These are phyloP conservation scores for Blastomussa wellsi DNA, from an alignment of 92 coral and sea anemone species.

Conservation along the genomic window DNA sequence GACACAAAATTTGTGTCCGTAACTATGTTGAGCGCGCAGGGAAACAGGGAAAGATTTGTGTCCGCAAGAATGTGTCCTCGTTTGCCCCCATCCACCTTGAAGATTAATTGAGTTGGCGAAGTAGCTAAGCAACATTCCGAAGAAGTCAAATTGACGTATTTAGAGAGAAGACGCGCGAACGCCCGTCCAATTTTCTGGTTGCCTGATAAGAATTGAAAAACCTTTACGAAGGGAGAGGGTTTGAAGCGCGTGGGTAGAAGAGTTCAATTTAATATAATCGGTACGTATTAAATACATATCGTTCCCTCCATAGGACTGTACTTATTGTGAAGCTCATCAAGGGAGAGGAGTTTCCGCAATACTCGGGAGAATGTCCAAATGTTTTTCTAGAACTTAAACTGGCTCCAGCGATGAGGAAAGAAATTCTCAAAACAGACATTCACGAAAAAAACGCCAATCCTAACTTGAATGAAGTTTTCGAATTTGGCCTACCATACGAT, in stretches of 20 bases:
- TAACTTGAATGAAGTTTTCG: slow-evolving; percentile 77
- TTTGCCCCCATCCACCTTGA: no score
- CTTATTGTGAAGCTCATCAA: slow-evolving; percentile 81
- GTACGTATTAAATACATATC: background rate
- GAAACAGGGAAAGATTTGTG: no score
- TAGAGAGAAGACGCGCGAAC: background rate
- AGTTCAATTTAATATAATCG: background rate
- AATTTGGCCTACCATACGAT: slow-evolving; percentile 75
- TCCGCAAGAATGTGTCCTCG: no score
- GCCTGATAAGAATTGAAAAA: background rate
- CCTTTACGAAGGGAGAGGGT: background rate
- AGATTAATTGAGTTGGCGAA: background rate
- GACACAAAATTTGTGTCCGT: no score
- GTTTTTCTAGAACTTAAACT: slow-evolving; percentile 81
- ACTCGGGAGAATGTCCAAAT: slow-evolving; percentile 83
- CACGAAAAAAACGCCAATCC: slow-evolving; percentile 88
- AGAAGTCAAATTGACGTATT: background rate
- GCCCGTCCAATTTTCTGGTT: background rate
- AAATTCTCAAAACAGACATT: slow-evolving; percentile 82
- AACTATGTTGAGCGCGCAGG: no score
- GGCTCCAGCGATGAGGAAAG: slow-evolving; percentile 74
- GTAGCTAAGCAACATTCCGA: background rate
- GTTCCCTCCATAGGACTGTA: slow-evolving; percentile 24
- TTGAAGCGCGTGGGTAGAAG: background rate
- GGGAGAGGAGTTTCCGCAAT: slow-evolving; percentile 92